These are phyloP conservation scores for Byasa hedistus DNA, from an alignment of 2,888 invertebrate genomes.

Conservation along the genomic window DNA sequence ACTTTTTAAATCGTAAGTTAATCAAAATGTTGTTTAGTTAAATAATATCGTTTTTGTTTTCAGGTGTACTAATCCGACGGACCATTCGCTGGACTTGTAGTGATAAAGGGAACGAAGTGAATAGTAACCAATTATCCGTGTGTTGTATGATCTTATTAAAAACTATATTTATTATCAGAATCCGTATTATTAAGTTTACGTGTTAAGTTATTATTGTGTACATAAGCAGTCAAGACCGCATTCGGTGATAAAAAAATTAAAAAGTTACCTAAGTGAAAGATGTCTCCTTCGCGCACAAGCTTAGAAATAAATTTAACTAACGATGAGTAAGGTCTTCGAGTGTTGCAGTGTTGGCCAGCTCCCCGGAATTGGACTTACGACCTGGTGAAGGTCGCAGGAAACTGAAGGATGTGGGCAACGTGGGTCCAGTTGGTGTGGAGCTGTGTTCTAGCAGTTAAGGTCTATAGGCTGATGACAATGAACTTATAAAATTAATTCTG, in stretches of 20 bases:
- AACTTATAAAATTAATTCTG: neutral
- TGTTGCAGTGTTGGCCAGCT: too few relatives aligned
- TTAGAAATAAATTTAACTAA: too few relatives aligned
- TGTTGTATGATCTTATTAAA: slow-evolving; percentile 52
- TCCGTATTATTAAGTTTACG: slow-evolving; percentile 37
- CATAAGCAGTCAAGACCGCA: slow-evolving; percentile 46
- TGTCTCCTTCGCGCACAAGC: slow-evolving; percentile 24
- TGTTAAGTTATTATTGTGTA: slow-evolving; percentile 46
- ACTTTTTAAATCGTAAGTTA: too few relatives aligned
- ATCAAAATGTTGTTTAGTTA: neutral
- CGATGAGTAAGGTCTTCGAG: too few relatives aligned
- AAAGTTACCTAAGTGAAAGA: slow-evolving; percentile 44
- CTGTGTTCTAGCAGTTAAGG: neutral
- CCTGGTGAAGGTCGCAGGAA: too few relatives aligned
- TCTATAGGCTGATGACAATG: neutral
- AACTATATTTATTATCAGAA: slow-evolving; percentile 62
- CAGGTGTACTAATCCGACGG: slow-evolving; percentile 26
- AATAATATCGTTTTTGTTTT: slow-evolving; percentile 31
- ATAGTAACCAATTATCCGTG: slow-evolving; percentile 37
- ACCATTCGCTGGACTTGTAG: slow-evolving; percentile 43
- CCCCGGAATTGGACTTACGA: too few relatives aligned
- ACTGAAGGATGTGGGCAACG: too few relatives aligned
- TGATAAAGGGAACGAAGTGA: slow-evolving; percentile 58
- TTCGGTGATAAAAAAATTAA: slow-evolving; percentile 36
- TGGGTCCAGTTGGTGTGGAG: too few relatives aligned